Conservation (phyloP, 2,797 vertebrate genomes). For the Cyclura pinguis region DNA sequence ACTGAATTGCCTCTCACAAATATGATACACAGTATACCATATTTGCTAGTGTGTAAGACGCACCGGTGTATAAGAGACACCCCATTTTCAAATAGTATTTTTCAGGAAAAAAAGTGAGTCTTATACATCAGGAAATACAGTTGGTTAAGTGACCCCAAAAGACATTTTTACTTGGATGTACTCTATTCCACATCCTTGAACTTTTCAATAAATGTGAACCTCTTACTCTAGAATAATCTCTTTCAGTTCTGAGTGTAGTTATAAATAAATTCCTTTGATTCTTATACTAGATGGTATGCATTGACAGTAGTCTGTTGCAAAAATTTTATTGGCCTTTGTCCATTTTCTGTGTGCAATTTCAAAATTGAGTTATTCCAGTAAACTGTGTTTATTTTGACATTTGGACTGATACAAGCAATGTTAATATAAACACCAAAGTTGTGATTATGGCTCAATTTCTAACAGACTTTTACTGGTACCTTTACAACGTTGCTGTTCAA, state of each 20-base stretch:
- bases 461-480: constrained; percentile 40
- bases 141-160: neutral
- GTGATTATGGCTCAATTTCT: constrained; percentile 57
- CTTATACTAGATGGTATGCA: accelerated
- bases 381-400: constrained; percentile 69
- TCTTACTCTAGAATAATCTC: neutral
- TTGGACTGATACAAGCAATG: constrained; percentile 67
- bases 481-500: constrained; percentile 50
- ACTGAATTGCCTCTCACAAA: neutral
- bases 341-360: constrained; percentile 62
- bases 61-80: no score
- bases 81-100: no score
- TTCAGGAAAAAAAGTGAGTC: no score
- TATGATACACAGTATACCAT: neutral
- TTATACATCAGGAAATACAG: no score
- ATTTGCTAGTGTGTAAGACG: no score
- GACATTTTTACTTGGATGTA: neutral
- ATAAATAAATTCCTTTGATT: constrained; percentile 2
- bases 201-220: neutral
- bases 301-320: constrained; percentile 49
- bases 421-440: constrained; percentile 34
- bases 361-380: constrained; percentile 48
- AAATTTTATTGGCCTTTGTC: constrained; percentile 30
- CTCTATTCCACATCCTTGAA: neutral
- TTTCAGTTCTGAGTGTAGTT: neutral